A percentile compares a stretch with the other conserved stretches of the same genome.
Conservation (phyloP, 2,797 vertebrate genomes). For the Argentina silus region DNA sequence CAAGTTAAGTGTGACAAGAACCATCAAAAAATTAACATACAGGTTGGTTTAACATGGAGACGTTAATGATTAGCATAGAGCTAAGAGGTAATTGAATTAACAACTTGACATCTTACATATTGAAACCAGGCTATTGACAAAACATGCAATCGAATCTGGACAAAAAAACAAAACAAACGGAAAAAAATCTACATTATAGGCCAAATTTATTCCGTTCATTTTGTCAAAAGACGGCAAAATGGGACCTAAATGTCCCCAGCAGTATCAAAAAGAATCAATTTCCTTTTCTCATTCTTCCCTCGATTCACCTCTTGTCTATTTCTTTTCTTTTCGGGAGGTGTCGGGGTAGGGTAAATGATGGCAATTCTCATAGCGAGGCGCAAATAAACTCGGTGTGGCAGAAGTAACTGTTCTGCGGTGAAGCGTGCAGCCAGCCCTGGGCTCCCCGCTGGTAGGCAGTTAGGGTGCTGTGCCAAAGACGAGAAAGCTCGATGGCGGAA, state of each 20-base stretch:
- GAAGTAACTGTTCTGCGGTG: conserved; percentile 82
- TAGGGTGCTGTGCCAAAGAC: conserved; percentile 78
- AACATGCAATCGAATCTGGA: neutral
- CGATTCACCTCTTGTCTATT: conserved; percentile 74
- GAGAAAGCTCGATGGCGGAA: conserved; percentile 82
- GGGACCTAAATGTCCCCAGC: conserved; percentile 70
- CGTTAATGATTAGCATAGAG: too few relatives aligned
- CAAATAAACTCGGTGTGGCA: conserved; percentile 83
- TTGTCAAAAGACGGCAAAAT: conserved; percentile 72
- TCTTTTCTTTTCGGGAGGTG: conserved; percentile 75
- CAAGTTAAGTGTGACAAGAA: too few relatives aligned
- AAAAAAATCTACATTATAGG: conserved; percentile 52
- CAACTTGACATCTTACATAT: too few relatives aligned
- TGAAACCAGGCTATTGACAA: neutral
- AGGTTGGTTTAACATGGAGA: too few relatives aligned
- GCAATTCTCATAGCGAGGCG: conserved; percentile 85
- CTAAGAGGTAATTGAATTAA: too few relatives aligned
- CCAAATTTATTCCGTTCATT: conserved; percentile 71
- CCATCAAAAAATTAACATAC: too few relatives aligned
- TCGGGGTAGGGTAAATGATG: conserved; percentile 82
- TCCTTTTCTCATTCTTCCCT: conserved; percentile 70
- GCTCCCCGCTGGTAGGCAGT: conserved; percentile 79
- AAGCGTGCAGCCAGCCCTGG: conserved; percentile 78
- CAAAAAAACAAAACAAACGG: conserved; percentile 45
- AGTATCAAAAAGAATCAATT: conserved; percentile 73